Conservation (phyloP, 2,797 vertebrate species). For the Darevskia mixta region DNA sequence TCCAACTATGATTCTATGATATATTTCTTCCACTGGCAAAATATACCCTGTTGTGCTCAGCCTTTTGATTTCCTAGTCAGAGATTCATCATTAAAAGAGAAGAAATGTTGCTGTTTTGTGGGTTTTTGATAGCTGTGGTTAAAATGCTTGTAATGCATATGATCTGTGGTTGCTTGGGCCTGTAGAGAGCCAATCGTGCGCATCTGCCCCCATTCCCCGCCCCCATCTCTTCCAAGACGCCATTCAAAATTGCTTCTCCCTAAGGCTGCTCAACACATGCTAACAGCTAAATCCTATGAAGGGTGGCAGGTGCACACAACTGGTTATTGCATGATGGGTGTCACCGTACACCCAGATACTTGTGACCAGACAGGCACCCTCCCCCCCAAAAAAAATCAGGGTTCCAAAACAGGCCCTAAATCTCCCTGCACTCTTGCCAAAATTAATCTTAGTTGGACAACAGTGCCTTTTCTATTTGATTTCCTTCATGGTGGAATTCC, state of each 20-base stretch:
- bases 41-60: not conserved
- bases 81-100: not conserved
- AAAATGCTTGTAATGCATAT: not conserved
- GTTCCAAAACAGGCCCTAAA: conserved; percentile 8
- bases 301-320: not conserved
- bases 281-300: not conserved
- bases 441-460: conserved; percentile 2
- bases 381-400: not conserved
- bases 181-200: not conserved
- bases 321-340: not conserved
- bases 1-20: no score
- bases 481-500: not conserved
- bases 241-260: not conserved
- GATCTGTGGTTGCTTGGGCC: not conserved
- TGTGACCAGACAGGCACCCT: not conserved
- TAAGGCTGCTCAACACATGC: no score
- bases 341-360: not conserved
- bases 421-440: not conserved
- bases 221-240: not conserved
- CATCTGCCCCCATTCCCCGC: not conserved
- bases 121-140: not conserved
- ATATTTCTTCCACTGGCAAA: not conserved
- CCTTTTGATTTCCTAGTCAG: not conserved
- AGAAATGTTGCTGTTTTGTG: not conserved
- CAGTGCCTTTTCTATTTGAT: not conserved